Evolutionary conservation across 2,797 vertebrate species (phyloP), one percentile per base, ranked within the genome.

Genomic region (Microctenopoma stevenorrisi): DNA sequence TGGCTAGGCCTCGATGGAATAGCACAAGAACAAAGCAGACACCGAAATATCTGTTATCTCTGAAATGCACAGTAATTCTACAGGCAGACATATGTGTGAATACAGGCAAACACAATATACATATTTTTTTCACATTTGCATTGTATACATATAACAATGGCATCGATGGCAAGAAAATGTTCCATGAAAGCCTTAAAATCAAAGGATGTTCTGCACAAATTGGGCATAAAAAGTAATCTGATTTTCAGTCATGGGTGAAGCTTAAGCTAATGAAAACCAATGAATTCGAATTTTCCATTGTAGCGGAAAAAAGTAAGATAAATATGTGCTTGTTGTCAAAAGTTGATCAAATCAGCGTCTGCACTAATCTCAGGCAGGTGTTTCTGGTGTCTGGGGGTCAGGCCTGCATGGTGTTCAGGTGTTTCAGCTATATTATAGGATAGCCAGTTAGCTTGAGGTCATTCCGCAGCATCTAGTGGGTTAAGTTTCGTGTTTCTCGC

Each of bases 11-110:
- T 71, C 76, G 4, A 12, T 68, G 82, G 78, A 76, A 82, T 57
- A 63, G 73, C 68, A 72, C 61, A 52, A 48, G 56, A 72, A 75
- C 64, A 81, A 79, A 63, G 38, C 76, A 73, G 72, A 81, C 61
- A 70, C 26, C 48, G 28, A 69, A 71, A 73, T 72, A 58, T 56
- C 38, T 59, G 57, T 68, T 57, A 76, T 52, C 40, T 72, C 60
- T 22, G 52, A 65, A 38, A 47, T n/a, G 55, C 28, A 48, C 35
- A 56, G 48, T 56, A 26, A 54, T 64, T 79, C 63, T 38, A 37
- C 43, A 66, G 38, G 15, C 40, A 59, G 37, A 74, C 46, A 59
- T 15, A 50, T 3, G 47, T 44, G 40, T 65, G 40, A 66, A 74
- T 37, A 47, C 18, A 52, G 14, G 2, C 4, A 5, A 44, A 63